Evolutionary conservation across 2,888 invertebrate genomes (phyloP), one percentile per base, ranked within the genome.

Genomic region (Callimorpha dominula): DNA sequence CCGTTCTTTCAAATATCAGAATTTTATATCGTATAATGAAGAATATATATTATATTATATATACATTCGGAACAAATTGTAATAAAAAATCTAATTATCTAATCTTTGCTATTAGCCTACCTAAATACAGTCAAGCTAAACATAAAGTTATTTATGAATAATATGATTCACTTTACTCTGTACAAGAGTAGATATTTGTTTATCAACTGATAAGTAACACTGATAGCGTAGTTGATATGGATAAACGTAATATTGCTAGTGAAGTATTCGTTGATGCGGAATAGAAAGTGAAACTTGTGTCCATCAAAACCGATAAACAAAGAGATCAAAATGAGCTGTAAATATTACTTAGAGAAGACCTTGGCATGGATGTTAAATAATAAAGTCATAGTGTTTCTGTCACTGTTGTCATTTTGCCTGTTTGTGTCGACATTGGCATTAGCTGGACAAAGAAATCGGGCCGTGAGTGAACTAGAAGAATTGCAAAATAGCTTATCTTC

Each of bases 311-410:
- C 74, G 66, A 57, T 65, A 71, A 75, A 7, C 60, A 60, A 31
- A 60, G 50, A 42, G 50, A 79, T 73, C 69, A 87, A 84, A 73
- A 85, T 83, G 82, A 87, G 80, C 42, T 92, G 90, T 73, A 88
- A 86, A 79, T 93, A 93, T 78, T 93, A 92, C 69, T 88, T 88
- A 0, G 89, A 92, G 42, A 85, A 87, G 57, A 86, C 87, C 0
- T 50, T 92, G 5, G 89, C 81, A 2, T 95, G 95, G 95, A 90
- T 91, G 86, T 60, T 92, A 63, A 91, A 94, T 62, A 95, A 95
- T 77, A 95, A 95, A 84, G 74, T 91, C 0, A 94, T 95, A 63
- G 94, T 95, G 6, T 84, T 95, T 1, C 84, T 95, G 2, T 85
- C 88, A 52, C 72, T 93, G 8, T 76, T 95, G 3, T 91, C 91